Percentiles rank a stretch among this genome's conserved stretches.
Evolutionary conservation across 2,113 vertebrate species (phyloP).

Genomic region (Myotis yumanensis): DNA sequence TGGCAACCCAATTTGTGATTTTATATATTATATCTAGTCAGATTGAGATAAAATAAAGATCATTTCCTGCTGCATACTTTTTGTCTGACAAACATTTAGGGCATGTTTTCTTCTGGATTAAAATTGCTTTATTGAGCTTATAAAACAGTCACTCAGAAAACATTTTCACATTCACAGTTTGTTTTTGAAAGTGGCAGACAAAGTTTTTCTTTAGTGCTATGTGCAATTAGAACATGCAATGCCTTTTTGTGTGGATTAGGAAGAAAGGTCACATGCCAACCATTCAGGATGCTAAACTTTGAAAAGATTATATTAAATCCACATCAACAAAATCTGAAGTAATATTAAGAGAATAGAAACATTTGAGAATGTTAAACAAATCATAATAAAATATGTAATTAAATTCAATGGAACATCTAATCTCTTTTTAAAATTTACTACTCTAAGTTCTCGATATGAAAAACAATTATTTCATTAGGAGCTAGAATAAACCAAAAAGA

Average conservation of each 20-base stretch:
- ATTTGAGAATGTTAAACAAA: conserved; percentile 38
- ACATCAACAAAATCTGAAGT: conserved; percentile 15
- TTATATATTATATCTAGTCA: conserved; percentile 49
- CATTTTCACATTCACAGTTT: conserved; percentile 64
- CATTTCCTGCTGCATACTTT: not conserved
- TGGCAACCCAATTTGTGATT: conserved; percentile 57
- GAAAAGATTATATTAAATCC: conserved; percentile 14
- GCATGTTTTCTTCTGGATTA: conserved; percentile 52
- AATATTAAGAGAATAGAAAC: not conserved
- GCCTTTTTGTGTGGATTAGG: conserved; percentile 62
- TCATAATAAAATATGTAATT: conserved; percentile 26
- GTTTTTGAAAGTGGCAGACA: conserved; percentile 72
- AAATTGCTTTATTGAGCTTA: conserved; percentile 64
- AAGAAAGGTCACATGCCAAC: conserved; percentile 56
- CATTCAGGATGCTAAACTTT: conserved; percentile 62
- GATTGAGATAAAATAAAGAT: too few species aligned
- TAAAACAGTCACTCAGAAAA: conserved; percentile 46
- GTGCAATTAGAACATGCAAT: conserved; percentile 52
- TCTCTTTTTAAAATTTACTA: conserved; percentile 47
- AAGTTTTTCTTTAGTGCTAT: conserved; percentile 58
- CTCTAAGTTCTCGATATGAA: not conserved
- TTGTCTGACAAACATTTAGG: conserved; percentile 40
- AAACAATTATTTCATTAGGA: conserved; percentile 41
- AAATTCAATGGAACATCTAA: conserved; percentile 2
- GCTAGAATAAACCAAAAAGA: not conserved